phyloP scores from a whole-genome alignment of 2,888 invertebrate species.

The Thumatha senex region DNA sequence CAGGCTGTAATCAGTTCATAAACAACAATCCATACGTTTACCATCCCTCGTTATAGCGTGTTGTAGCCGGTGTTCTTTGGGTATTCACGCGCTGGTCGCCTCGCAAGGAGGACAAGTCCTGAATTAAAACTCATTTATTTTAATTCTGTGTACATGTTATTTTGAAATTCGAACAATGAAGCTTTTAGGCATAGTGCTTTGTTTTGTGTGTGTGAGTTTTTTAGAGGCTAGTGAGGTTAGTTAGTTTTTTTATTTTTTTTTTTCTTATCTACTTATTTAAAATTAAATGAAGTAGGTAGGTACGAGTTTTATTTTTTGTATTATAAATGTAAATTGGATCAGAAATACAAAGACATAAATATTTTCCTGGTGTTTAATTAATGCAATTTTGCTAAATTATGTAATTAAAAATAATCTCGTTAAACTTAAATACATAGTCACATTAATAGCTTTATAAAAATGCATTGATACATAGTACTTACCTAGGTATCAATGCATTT shows the following conservation, averaged over 20 bases:
- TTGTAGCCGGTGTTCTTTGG: not conserved
- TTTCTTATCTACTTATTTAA: not conserved
- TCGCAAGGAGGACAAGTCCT: slow-evolving; percentile 16
- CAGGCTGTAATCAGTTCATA: slow-evolving; percentile 20
- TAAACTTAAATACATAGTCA: no score
- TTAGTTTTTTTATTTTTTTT: slow-evolving; percentile 12
- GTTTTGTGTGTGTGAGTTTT: slow-evolving; percentile 36
- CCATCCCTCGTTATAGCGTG: slow-evolving; percentile 7
- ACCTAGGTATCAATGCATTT: no score
- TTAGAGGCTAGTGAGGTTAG: slow-evolving; percentile 43
- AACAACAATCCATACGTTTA: slow-evolving; percentile 10
- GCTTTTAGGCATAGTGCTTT: slow-evolving; percentile 37
- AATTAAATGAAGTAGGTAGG: not conserved
- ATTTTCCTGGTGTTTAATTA: no score
- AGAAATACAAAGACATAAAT: no score
- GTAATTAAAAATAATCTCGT: no score
- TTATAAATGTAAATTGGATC: no score
- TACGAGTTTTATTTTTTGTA: no score
- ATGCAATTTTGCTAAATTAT: no score
- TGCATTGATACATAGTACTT: no score
- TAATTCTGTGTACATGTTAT: slow-evolving; percentile 21
- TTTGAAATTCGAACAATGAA: slow-evolving; percentile 36
- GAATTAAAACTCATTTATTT: not conserved
- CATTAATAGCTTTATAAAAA: no score
- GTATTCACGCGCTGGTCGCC: slow-evolving; percentile 20